Evolutionary conservation across 2,113 vertebrate genomes (phyloP).

Genomic region (Passer domesticus): DNA sequence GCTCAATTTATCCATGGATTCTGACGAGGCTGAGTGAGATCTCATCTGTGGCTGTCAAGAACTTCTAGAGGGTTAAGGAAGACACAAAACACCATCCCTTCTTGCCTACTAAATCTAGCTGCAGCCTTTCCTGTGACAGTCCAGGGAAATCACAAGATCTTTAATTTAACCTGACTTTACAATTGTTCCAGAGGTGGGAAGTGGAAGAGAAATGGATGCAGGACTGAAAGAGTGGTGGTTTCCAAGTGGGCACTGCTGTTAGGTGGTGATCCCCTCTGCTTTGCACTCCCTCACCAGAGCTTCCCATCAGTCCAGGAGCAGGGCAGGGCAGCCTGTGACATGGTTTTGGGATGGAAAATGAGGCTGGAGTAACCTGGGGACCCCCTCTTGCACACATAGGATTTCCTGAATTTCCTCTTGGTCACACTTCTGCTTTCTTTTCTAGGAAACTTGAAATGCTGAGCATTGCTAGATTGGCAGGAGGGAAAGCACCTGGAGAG

Average conservation of each 20-base stretch:
- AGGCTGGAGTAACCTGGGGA: neutral
- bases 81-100: neutral
- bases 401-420: neutral
- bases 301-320: neutral
- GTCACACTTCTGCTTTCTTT: neutral
- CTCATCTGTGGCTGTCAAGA: neutral
- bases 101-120: neutral
- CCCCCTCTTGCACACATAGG: neutral
- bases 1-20: neutral
- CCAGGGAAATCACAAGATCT: neutral
- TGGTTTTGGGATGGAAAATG: neutral
- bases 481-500: neutral
- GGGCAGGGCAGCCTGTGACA: neutral
- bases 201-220: neutral
- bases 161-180: neutral
- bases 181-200: neutral
- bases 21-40: neutral
- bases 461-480: neutral
- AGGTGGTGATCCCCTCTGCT: neutral
- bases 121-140: neutral
- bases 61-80: neutral
- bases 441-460: neutral
- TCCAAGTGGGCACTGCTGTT: neutral
- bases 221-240: neutral
- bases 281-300: neutral